phyloP scores from a whole-genome alignment of 2,888 invertebrate species.

The Epistrophella euchroma region DNA sequence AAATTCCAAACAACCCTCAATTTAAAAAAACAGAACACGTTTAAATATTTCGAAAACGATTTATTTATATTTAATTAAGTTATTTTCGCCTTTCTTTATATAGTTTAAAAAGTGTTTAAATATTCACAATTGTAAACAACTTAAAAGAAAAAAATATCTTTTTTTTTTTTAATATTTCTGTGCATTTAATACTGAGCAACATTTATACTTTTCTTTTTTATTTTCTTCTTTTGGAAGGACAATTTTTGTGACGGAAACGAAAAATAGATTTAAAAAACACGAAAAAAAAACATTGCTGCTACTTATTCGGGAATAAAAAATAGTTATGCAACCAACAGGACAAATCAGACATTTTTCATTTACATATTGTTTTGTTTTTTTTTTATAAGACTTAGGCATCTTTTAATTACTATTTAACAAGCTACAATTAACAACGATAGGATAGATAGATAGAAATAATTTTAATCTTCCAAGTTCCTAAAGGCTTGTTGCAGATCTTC shows the following conservation, averaged over 20 bases:
- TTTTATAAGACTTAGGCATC: constrained; percentile 69
- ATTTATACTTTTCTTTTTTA: constrained; percentile 24
- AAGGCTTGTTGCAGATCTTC: constrained; percentile 99
- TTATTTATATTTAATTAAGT: constrained; percentile 68
- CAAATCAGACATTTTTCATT: constrained; percentile 35
- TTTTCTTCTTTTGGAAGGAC: constrained; percentile 48
- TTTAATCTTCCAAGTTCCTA: constrained; percentile 98
- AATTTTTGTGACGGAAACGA: constrained; percentile 65
- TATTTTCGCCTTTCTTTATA: constrained; percentile 59
- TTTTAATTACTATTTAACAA: constrained; percentile 74
- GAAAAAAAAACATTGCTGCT: constrained; percentile 49
- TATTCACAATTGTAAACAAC: constrained; percentile 58
- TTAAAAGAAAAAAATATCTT: constrained; percentile 40
- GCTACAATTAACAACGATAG: constrained; percentile 59
- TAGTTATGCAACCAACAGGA: constrained; percentile 40
- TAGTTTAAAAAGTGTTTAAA: constrained; percentile 33
- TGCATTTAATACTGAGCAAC: constrained; percentile 73
- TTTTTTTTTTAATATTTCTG: constrained; percentile 27
- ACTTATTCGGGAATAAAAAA: constrained; percentile 8
- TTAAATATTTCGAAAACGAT: constrained; percentile 59
- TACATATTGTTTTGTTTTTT: constrained; percentile 32
- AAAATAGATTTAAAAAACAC: constrained; percentile 55
- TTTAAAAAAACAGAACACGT: background rate
- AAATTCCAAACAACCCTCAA: too few relatives aligned
- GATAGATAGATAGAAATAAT: constrained; percentile 40